Conservation (phyloP, 2,797 vertebrate species). For the Neosilurus mollespiculum region DNA sequence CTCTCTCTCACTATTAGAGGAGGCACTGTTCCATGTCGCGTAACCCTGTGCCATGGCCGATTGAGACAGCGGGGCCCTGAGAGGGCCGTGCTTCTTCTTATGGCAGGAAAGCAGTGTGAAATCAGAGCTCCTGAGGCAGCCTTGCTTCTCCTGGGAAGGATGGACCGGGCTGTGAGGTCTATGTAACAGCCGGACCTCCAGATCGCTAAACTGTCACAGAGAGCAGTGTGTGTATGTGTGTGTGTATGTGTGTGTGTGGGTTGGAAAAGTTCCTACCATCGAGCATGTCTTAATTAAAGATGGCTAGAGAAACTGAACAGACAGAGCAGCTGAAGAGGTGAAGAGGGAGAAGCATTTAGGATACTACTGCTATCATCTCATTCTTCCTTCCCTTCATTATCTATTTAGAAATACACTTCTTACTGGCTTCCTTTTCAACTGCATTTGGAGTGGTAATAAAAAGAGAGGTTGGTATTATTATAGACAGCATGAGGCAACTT, state of each 20-base stretch:
- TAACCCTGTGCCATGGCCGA: constrained; percentile 84
- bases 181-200: constrained; percentile 84
- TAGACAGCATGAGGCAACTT: not conserved
- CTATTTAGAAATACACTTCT: not conserved
- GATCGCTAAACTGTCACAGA: constrained; percentile 77
- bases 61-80: constrained; percentile 74
- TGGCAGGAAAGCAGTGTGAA: constrained; percentile 88
- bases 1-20: constrained; percentile 83
- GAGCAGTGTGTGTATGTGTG: constrained; percentile 60
- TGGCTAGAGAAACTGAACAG: constrained; percentile 33
- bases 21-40: constrained; percentile 84
- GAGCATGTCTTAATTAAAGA: constrained; percentile 89
- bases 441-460: not conserved
- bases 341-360: constrained; percentile 41
- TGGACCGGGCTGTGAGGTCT: constrained; percentile 81
- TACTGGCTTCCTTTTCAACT: not conserved
- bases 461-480: not conserved
- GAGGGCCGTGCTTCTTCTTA: constrained; percentile 83
- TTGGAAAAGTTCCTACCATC: constrained; percentile 63
- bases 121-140: constrained; percentile 89
- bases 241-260: constrained; percentile 42
- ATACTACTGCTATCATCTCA: constrained; percentile 12
- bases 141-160: constrained; percentile 85
- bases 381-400: constrained; percentile 32
- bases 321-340: constrained; percentile 62